phyloP scores from a whole-genome alignment of 2,888 invertebrate genomes.

The Drosophila tanythrix region DNA sequence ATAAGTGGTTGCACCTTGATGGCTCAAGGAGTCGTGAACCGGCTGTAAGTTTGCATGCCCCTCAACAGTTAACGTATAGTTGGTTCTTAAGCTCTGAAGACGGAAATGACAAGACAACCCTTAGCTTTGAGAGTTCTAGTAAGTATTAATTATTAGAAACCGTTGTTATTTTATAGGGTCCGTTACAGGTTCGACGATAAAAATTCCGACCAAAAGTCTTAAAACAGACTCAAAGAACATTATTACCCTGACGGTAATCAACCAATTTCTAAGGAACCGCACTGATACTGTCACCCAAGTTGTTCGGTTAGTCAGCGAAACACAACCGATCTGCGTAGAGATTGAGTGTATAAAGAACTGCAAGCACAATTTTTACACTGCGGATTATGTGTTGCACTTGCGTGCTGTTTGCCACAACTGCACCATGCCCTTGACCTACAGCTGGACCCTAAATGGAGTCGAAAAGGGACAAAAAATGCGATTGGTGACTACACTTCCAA shows the following conservation, averaged over 20 bases:
- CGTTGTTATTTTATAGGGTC: not conserved
- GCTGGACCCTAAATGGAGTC: conserved; percentile 23
- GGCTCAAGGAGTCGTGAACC: conserved; percentile 45
- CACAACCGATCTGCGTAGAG: not conserved
- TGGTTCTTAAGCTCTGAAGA: conserved; percentile 18
- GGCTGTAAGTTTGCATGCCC: not conserved
- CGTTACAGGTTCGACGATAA: conserved; percentile 14
- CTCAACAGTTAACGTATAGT: conserved; percentile 24
- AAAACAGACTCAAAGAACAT: not conserved
- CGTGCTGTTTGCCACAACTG: conserved; percentile 22
- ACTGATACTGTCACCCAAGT: conserved; percentile 1
- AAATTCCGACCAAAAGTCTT: conserved; percentile 5
- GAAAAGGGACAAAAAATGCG: conserved; percentile 5
- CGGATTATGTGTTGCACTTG: conserved; percentile 22
- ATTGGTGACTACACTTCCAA: conserved; percentile 6
- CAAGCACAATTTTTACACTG: not conserved
- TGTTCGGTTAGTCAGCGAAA: not conserved
- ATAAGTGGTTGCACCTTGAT: conserved; percentile 21
- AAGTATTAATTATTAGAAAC: not conserved
- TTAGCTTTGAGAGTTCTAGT: conserved; percentile 13
- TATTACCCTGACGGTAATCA: conserved; percentile 18
- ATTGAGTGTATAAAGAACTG: conserved; percentile 48
- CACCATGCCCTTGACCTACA: conserved; percentile 4
- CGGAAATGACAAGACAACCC: not conserved
- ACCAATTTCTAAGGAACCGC: conserved; percentile 3